Percentiles rank a stretch among this genome's conserved stretches.
Evolutionary conservation across 64 coral and sea anemone species (phyloP).

Genomic region (Montipora efflorescens): DNA sequence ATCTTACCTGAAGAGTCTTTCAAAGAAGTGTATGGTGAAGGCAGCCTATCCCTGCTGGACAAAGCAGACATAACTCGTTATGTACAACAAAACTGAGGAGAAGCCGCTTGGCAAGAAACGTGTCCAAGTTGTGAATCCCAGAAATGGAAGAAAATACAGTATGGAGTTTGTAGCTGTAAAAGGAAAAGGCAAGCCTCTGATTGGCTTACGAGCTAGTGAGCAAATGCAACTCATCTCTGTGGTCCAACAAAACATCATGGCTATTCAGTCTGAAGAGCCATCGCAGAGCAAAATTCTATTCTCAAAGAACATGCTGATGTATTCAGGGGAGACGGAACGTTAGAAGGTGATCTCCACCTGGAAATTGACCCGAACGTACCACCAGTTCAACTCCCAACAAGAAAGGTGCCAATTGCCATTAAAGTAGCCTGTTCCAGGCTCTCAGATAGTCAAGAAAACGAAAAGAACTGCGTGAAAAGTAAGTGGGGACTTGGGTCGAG

Average conservation of each 20-base stretch:
- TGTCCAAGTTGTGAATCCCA: conserved; percentile 56
- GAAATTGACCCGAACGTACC: conserved; percentile 34
- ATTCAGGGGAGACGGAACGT: conserved; percentile 32
- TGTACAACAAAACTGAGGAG: conserved; percentile 65
- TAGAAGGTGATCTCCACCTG: conserved; percentile 44
- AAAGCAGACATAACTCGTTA: conserved; percentile 58
- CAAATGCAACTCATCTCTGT: conserved; percentile 58
- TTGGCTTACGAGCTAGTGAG: conserved; percentile 49
- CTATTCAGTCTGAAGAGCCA: neutral
- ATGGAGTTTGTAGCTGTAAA: conserved; percentile 69
- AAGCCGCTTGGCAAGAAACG: conserved; percentile 66
- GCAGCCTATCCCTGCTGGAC: conserved; percentile 5
- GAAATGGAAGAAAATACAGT: conserved; percentile 64
- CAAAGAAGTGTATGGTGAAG: conserved; percentile 5
- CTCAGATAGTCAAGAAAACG: too few species aligned
- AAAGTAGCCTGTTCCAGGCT: too few species aligned
- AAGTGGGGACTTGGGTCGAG: too few species aligned
- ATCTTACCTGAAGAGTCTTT: conserved; percentile 37
- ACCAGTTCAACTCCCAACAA: conserved; percentile 58
- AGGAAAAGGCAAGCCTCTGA: conserved; percentile 23
- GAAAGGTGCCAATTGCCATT: conserved; percentile 31
- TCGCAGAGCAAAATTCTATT: conserved; percentile 9
- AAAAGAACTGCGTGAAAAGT: too few species aligned
- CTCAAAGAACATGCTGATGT: neutral
- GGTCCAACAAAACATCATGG: conserved; percentile 39